phyloP scores from a whole-genome alignment of 2,113 vertebrate species.

The Semnornis frantzii region DNA sequence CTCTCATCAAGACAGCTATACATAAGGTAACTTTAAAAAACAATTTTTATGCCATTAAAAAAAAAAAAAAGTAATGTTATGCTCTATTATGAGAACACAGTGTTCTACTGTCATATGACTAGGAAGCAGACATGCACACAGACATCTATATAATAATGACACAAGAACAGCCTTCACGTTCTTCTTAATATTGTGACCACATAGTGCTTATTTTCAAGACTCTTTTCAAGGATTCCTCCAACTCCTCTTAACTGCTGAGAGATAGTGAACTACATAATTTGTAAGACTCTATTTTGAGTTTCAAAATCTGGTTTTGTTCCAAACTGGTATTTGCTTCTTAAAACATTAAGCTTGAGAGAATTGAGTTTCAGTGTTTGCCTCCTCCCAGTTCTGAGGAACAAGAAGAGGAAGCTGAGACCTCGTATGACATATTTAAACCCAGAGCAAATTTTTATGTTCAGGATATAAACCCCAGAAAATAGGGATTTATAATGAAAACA shows the following conservation, averaged over 20 bases:
- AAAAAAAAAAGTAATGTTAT: not conserved
- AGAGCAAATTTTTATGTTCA: not conserved
- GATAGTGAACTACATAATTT: not conserved
- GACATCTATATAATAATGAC: not conserved
- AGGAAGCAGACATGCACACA: not conserved
- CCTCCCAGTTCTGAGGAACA: not conserved
- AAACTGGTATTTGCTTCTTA: not conserved
- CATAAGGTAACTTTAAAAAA: not conserved
- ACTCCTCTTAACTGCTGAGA: not conserved
- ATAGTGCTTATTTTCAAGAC: not conserved
- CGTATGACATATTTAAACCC: not conserved
- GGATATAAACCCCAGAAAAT: slow-evolving; percentile 25
- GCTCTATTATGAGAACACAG: not conserved
- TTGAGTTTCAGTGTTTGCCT: not conserved
- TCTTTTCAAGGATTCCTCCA: not conserved
- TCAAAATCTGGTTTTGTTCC: not conserved
- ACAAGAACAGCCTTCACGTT: not conserved
- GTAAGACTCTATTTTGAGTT: not conserved
- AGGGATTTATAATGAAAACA: slow-evolving; percentile 39
- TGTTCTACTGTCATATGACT: not conserved
- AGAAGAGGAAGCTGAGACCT: not conserved
- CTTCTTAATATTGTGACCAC: not conserved
- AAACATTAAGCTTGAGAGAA: not conserved
- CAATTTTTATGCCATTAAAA: not conserved
- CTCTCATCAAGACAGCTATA: not conserved